These are phyloP conservation scores for Cremastobaeus sp. DNA, from an alignment of 2,888 invertebrate genomes.

Conservation along the genomic window DNA sequence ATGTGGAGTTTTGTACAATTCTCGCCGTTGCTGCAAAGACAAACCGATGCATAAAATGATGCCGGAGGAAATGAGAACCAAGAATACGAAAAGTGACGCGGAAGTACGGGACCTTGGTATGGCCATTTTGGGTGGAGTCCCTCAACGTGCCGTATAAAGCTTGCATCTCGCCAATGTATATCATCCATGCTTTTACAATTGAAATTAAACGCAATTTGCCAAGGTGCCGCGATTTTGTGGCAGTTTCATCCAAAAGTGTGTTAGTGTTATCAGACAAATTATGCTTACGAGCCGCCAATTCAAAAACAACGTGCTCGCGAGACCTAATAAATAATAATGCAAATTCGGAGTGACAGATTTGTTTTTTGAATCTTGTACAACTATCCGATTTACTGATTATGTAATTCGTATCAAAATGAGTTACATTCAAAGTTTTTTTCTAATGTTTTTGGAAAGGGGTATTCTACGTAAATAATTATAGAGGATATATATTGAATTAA, in stretches of 20 bases:
- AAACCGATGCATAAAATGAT: constrained; percentile 49
- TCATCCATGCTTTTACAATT: constrained; percentile 49
- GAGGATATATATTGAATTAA: background rate
- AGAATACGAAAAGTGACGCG: constrained; percentile 59
- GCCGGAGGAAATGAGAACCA: constrained; percentile 50
- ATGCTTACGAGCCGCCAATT: background rate
- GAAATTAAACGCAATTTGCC: constrained; percentile 56
- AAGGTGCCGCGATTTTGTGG: constrained; percentile 32
- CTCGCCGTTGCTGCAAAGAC: constrained; percentile 42
- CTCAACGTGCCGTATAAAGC: constrained; percentile 58
- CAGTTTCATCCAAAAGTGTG: constrained; percentile 23
- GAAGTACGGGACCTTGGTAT: constrained; percentile 55
- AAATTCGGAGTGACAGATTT: background rate
- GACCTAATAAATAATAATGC: background rate
- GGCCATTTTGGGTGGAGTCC: constrained; percentile 54
- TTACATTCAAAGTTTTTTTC: no score
- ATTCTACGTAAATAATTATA: no score
- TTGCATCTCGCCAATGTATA: constrained; percentile 42
- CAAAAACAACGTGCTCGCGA: background rate
- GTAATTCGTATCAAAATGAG: no score
- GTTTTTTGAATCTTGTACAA: background rate
- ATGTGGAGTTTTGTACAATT: constrained; percentile 32
- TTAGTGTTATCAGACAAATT: constrained; percentile 3
- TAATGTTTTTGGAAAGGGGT: no score
- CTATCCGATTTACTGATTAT: no score